Base-by-base conservation (phyloP, 92 coral and sea anemone species). In the Epizoanthus stellaris region DNA sequence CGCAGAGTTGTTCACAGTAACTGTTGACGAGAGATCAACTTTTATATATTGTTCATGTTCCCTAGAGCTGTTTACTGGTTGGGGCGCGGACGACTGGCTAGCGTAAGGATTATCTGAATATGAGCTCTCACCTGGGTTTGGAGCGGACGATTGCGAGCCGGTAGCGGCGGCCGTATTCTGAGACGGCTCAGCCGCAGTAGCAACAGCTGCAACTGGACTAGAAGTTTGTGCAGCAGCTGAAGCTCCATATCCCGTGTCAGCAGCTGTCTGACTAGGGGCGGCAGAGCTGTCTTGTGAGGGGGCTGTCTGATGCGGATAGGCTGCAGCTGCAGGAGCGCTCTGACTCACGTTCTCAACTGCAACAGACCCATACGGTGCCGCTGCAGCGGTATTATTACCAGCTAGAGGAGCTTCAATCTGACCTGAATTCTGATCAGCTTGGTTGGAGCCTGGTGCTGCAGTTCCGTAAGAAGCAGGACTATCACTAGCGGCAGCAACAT, bases 61-160 rank as follows among this genome's bases (percentile, higher is more conserved):
- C 43, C 59, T 56, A 42, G 72, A 20, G 60, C 59, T 61, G 58
- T 63, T 42, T 11, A 59, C 72, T 21, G 83, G 62, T 63, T 40
- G 83, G 61, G 72, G 60, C 70, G 60, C 83, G 15, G n/a, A 59
- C 43, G 60, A 63, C 71, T 62, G 60, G 45, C 23, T 14, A 70
- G 83, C 42, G 43, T 79, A 25, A n/a, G 71, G 72, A 40, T 63
- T 62, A 19, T 40, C 19, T 42, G 58, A 45, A 63, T 79, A n/a
- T n/a, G 61, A 9, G 3, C 58, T 79, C 83, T 79, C 83, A 79
- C 83, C 83, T 79, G 70, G 83, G 40, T 79, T 79, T 10, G 52
- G 17, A 17, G 11, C 47, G 0, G 80, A 30, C 67, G 67, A 9
- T 21, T 34, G 47, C n/a, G 52, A 5, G 43, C 23, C 23, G 1